A percentile compares a stretch with the other conserved stretches of the same genome.
These are phyloP conservation scores for Takifugu ocellatus DNA, from an alignment of 2,797 vertebrate genomes.

Conservation along the genomic window DNA sequence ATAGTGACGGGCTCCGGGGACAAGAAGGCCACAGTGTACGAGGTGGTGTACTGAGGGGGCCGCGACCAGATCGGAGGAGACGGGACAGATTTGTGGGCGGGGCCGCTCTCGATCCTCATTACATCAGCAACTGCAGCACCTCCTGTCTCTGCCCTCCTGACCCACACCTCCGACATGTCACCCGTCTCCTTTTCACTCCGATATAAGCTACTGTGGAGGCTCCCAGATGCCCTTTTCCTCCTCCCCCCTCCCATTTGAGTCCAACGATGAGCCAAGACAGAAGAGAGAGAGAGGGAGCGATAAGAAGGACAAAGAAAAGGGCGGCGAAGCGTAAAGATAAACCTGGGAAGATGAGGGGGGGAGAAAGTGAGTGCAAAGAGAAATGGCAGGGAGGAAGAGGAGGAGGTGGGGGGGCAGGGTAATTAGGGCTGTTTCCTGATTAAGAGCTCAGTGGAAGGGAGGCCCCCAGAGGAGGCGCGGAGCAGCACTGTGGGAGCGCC, in stretches of 20 bases:
- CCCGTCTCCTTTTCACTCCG: slow-evolving; percentile 43
- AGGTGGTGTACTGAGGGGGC: slow-evolving; percentile 82
- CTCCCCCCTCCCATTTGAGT: slow-evolving; percentile 43
- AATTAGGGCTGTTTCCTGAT: slow-evolving; percentile 78
- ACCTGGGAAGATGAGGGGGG: slow-evolving; percentile 41
- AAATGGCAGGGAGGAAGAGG: slow-evolving; percentile 45
- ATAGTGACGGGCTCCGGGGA: slow-evolving; percentile 88
- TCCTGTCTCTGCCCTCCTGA: slow-evolving; percentile 32
- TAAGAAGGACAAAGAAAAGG: slow-evolving; percentile 65
- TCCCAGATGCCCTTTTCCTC: slow-evolving; percentile 32
- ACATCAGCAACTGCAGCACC: slow-evolving; percentile 47
- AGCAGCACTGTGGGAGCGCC: slow-evolving; percentile 63
- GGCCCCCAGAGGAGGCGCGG: slow-evolving; percentile 63
- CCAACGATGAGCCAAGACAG: slow-evolving; percentile 50
- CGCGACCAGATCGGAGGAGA: slow-evolving; percentile 29
- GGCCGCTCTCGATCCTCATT: slow-evolving; percentile 33
- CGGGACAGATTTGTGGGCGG: slow-evolving; percentile 27
- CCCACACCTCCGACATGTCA: slow-evolving; percentile 23
- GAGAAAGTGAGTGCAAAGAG: slow-evolving; percentile 39
- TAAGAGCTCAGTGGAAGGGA: slow-evolving; percentile 74
- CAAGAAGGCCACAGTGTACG: slow-evolving; percentile 89
- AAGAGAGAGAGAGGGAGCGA: slow-evolving; percentile 45
- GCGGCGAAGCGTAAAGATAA: slow-evolving; percentile 62
- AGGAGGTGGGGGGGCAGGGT: slow-evolving; percentile 44
- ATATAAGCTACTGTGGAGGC: slow-evolving; percentile 58